phyloP scores from a whole-genome alignment of 2,888 invertebrate species.

The Coleophora deauratella region DNA sequence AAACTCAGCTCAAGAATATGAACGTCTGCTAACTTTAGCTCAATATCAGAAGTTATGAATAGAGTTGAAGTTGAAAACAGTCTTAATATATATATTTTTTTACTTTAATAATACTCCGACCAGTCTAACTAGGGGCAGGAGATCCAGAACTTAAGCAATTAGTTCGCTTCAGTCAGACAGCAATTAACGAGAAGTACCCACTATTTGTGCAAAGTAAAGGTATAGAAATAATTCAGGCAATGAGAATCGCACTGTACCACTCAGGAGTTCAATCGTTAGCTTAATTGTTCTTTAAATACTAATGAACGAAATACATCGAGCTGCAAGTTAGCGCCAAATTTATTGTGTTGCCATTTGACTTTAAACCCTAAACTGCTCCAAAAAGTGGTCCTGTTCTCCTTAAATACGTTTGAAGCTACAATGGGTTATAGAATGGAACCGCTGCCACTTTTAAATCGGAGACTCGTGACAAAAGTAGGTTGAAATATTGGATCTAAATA shows the following conservation, averaged over 20 bases:
- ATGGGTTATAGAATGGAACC: no score
- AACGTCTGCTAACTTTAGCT: constrained; percentile 24
- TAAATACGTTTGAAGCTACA: no score
- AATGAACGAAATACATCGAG: constrained; percentile 57
- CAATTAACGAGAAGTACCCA: constrained; percentile 63
- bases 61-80: constrained; percentile 49
- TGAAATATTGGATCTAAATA: no score
- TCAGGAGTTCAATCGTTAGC: constrained; percentile 54
- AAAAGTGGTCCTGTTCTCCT: no score
- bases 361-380: no score
- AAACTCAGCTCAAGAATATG: not conserved
- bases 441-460: no score
- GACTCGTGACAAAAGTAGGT: no score
- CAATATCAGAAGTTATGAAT: constrained; percentile 45
- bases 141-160: constrained; percentile 72
- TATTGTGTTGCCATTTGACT: no score
- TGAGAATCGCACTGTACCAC: constrained; percentile 32
- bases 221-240: constrained; percentile 66
- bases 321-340: no score
- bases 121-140: constrained; percentile 60
- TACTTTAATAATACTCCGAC: constrained; percentile 59
- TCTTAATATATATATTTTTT: constrained; percentile 52
- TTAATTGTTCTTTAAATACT: constrained; percentile 67
- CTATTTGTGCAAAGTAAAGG: constrained; percentile 65
- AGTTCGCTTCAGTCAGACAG: constrained; percentile 68